Base-by-base conservation (phyloP, 1,140 invertebrate species). In the Choristoneura fumiferana region DNA sequence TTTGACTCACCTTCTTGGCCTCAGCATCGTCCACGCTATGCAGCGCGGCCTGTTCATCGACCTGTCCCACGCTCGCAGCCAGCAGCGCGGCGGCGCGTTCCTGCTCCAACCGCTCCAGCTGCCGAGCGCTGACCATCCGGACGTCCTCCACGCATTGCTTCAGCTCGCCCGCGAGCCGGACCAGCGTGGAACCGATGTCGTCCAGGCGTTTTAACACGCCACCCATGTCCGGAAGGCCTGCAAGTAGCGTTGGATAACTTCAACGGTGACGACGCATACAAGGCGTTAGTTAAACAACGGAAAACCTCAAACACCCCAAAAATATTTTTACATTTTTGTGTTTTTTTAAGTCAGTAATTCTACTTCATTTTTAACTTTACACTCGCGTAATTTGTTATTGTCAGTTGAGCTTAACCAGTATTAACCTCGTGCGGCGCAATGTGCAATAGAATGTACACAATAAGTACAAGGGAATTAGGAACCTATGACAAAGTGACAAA, bases 191-290 rank as follows among this genome's bases (percentile, higher is more conserved):
- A 0, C 92, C 91, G 62, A 94, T 87, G 36, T 95, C 93, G 55
- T 95, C 94, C 9, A 96, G 81, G 55, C 92, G 92, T 71, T 94
- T 94, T 71, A 94, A 91, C 37, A 92, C 84, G 37, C 92, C 92
- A 56, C 89, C 85, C 73, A 87, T 80, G 59, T 92, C 91, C 60
- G 74, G 84, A 57, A 82, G 65, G 71, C 81, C 89, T 82, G 76
- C 60, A 79, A 81, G 71, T 15, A 52, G 8, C n/a, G 57, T 2
- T 14, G 13, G 29, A 13, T 18, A 60, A 8, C 8, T 29, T 18
- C 33, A 34, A 5, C 33, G 33, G 9, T n/a, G n/a, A 34, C 33
- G 9, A 34, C 33, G 9, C 4, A 34, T 34, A 34, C 33, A 4
- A 5, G 33, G 33, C 4, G 4, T 34, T 34, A 34, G 33, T 5